Evolutionary conservation across 2,797 vertebrate genomes (phyloP), one percentile per base, ranked within the genome.

Genomic region (Atherinosoma microstoma): DNA sequence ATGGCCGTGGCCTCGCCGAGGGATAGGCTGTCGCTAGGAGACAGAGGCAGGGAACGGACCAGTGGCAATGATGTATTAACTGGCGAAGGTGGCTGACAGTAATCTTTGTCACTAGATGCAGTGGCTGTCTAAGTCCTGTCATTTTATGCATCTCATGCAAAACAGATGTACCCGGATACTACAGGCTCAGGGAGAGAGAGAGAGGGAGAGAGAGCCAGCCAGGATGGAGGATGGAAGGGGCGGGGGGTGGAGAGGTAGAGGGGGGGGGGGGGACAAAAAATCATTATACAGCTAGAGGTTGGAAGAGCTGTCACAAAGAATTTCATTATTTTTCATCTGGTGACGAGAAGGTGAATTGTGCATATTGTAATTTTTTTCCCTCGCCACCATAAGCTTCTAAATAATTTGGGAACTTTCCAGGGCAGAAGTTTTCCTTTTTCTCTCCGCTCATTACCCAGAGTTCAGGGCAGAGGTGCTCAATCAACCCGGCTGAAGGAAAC

Each of bases 21-120:
- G 94, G 95, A 97, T 96, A 92, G 97, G 96, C 91, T 93, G 97
- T 99, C 97, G 98, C 98, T 98, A 99, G 96, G 97, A 96, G 96
- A 99, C 96, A 65, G 93, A 95, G 94, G 95, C 95, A 94, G 92
- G 95, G 96, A 98, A 97, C 89, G 95, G 96, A 95, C 96, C 94
- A 95, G 96, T 95, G 91, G 96, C 93, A 91, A 96, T 98, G 98
- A 99, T 98, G 97, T 95, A 98, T 98, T 97, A 98, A 97, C 96
- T 97, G 96, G 96, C 95, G 89, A 96, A 96, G 95, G 95, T 84
- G 90, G 94, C 94, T 97, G 96, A 97, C 93, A 93, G 95, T 96
- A 93, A 96, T 96, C 96, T 97, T 96, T 93, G 91, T 98, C 97
- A 97, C 95, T 96, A 96, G 96, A 96, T 96, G 96, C 96, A 96